Conservation (phyloP, 2,888 invertebrate genomes). For the Psococerastis gibbosa region DNA sequence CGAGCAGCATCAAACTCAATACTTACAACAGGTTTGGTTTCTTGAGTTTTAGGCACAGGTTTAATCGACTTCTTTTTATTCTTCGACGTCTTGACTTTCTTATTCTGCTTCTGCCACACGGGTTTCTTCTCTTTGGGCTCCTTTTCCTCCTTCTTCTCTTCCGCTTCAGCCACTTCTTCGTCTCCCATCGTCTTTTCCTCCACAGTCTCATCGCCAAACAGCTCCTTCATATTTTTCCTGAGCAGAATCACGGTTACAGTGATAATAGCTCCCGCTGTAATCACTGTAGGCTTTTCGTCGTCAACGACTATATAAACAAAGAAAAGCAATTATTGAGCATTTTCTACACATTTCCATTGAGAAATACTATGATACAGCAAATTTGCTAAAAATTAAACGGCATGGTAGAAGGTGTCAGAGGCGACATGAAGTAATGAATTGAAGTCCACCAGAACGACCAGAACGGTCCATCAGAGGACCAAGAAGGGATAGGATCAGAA, state of each 20-base stretch:
- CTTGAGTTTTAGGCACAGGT: conserved; percentile 19
- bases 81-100: conserved; percentile 42
- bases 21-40: conserved; percentile 19
- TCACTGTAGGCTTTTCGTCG: conserved; percentile 90
- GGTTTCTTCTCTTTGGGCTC: conserved; percentile 45
- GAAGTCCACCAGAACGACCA: too few relatives aligned
- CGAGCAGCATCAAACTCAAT: conserved; percentile 20
- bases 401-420: too few relatives aligned
- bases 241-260: conserved; percentile 84
- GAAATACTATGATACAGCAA: too few relatives aligned
- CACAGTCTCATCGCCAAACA: conserved; percentile 58
- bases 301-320: conserved; percentile 89
- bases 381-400: too few relatives aligned
- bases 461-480: too few relatives aligned
- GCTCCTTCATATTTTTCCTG: conserved; percentile 62
- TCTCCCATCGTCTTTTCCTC: conserved; percentile 24
- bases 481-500: too few relatives aligned
- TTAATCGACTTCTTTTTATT: conserved; percentile 32
- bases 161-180: conserved; percentile 32
- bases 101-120: conserved; percentile 58
- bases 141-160: conserved; percentile 27
- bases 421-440: too few relatives aligned
- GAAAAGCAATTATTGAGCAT: too few relatives aligned
- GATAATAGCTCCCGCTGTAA: conserved; percentile 94
- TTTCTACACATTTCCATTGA: too few relatives aligned